Conservation (phyloP, 2,888 invertebrate genomes). For the Thysanoteuthis rhombus region DNA sequence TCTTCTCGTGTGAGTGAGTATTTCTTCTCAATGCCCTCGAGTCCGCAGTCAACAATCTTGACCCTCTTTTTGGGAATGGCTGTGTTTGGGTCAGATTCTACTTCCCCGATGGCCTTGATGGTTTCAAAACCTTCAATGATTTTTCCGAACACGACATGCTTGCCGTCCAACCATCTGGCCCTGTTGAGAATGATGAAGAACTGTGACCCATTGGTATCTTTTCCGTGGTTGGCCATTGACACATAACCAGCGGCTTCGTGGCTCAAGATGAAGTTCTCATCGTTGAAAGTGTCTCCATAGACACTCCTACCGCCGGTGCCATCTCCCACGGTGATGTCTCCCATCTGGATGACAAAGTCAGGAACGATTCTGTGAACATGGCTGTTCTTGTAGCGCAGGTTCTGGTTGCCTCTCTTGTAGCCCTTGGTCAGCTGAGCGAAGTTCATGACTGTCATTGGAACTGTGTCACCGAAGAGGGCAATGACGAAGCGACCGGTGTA, state of each 20-base stretch:
- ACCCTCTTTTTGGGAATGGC: constrained; percentile 61
- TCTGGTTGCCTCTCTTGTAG: constrained; percentile 56
- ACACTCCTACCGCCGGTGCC: constrained; percentile 68
- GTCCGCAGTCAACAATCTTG: constrained; percentile 58
- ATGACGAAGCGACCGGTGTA: constrained; percentile 60
- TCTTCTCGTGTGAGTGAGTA: constrained; percentile 58
- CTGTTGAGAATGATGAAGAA: constrained; percentile 67
- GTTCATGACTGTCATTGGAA: constrained; percentile 66
- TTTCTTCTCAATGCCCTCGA: constrained; percentile 52
- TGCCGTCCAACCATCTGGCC: constrained; percentile 66
- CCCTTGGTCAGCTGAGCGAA: constrained; percentile 63
- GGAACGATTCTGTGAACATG: constrained; percentile 65
- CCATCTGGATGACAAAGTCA: constrained; percentile 68
- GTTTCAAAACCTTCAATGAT: constrained; percentile 65
- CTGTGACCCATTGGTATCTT: constrained; percentile 68
- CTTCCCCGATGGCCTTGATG: constrained; percentile 55
- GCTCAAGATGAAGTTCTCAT: constrained; percentile 65
- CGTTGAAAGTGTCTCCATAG: constrained; percentile 65
- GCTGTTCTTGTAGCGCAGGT: constrained; percentile 60
- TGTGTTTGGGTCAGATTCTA: constrained; percentile 49
- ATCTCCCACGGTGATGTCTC: constrained; percentile 66
- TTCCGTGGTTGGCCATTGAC: constrained; percentile 68
- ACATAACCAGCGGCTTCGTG: constrained; percentile 65
- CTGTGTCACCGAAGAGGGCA: constrained; percentile 65
- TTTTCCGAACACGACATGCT: constrained; percentile 68